phyloP scores from a whole-genome alignment of 2,888 invertebrate species.

The Aspidiotus destructor region DNA sequence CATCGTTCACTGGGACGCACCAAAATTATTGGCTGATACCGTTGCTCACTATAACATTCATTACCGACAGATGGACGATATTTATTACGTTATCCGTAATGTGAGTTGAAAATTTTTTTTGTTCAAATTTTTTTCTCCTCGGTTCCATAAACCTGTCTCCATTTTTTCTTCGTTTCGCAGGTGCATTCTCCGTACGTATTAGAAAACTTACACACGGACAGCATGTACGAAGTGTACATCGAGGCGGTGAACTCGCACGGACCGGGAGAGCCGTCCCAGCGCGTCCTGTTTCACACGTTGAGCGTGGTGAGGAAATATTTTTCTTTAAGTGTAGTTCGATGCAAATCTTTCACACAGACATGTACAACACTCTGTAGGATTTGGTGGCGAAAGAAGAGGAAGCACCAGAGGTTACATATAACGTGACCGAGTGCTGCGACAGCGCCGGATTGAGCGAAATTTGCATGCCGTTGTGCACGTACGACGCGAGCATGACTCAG shows the following conservation, averaged over 20 bases:
- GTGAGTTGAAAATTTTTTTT: slow-evolving; percentile 7
- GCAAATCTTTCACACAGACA: slow-evolving; percentile 10
- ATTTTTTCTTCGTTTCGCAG: slow-evolving; percentile 27
- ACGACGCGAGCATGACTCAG: slow-evolving; percentile 72
- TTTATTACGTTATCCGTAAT: slow-evolving; percentile 50
- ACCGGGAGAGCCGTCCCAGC: slow-evolving; percentile 62
- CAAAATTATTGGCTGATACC: slow-evolving; percentile 59
- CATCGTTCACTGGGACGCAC: slow-evolving; percentile 67
- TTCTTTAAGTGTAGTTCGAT: slow-evolving; percentile 1
- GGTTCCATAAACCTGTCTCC: background rate
- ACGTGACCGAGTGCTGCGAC: slow-evolving; percentile 69
- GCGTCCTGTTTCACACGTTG: slow-evolving; percentile 65
- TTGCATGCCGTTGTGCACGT: slow-evolving; percentile 69
- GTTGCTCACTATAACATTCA: slow-evolving; percentile 54
- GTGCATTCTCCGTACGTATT: slow-evolving; percentile 54
- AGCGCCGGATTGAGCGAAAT: slow-evolving; percentile 56
- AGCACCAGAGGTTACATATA: slow-evolving; percentile 56
- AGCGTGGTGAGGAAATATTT: slow-evolving; percentile 48
- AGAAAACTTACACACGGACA: slow-evolving; percentile 61
- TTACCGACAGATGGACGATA: slow-evolving; percentile 51
- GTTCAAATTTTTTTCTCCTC: background rate
- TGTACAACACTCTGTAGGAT: background rate
- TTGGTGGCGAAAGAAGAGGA: slow-evolving; percentile 51
- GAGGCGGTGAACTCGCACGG: slow-evolving; percentile 72
- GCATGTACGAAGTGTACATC: slow-evolving; percentile 69